Conservation (phyloP, 2,888 invertebrate genomes). For the Dorcus parallelipipedus region DNA sequence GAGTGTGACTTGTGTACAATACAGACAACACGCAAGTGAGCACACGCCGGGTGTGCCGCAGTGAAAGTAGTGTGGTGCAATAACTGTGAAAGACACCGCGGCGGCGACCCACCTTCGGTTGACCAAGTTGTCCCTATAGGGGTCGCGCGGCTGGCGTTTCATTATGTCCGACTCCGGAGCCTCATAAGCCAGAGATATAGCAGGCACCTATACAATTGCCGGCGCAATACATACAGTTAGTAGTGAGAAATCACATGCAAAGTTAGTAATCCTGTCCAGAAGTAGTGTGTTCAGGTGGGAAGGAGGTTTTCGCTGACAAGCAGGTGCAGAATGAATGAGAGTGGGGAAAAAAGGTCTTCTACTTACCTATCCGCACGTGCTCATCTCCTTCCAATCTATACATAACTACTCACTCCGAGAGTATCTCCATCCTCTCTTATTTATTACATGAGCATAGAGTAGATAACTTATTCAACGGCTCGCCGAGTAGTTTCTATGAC, state of each 20-base stretch:
- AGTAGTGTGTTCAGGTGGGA: slow-evolving; percentile 26
- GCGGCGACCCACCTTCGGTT: slow-evolving; percentile 86
- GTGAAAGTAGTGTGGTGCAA: slow-evolving; percentile 42
- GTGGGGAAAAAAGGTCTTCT: slow-evolving; percentile 13
- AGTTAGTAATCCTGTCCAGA: slow-evolving; percentile 29
- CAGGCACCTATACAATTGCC: slow-evolving; percentile 81
- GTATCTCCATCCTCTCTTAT: no score
- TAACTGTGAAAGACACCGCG: slow-evolving; percentile 31
- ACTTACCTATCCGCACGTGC: slow-evolving; percentile 22
- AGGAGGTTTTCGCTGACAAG: slow-evolving; percentile 25
- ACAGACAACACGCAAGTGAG: background rate
- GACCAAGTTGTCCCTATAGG: slow-evolving; percentile 97
- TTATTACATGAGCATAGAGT: no score
- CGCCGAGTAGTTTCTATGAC: no score
- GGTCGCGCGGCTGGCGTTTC: slow-evolving; percentile 97
- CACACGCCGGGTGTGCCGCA: background rate
- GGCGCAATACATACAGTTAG: slow-evolving; percentile 43
- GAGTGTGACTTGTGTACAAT: background rate
- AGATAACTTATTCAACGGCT: no score
- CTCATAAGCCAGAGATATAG: slow-evolving; percentile 99
- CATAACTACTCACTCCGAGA: background rate
- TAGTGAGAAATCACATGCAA: slow-evolving; percentile 40
- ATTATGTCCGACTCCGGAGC: slow-evolving; percentile 98
- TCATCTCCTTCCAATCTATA: background rate
- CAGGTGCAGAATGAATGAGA: slow-evolving; percentile 37